Percentiles rank a stretch among this genome's conserved stretches.
These are phyloP conservation scores for Alcedo atthis DNA, from an alignment of 2,797 vertebrate species.

Conservation along the genomic window DNA sequence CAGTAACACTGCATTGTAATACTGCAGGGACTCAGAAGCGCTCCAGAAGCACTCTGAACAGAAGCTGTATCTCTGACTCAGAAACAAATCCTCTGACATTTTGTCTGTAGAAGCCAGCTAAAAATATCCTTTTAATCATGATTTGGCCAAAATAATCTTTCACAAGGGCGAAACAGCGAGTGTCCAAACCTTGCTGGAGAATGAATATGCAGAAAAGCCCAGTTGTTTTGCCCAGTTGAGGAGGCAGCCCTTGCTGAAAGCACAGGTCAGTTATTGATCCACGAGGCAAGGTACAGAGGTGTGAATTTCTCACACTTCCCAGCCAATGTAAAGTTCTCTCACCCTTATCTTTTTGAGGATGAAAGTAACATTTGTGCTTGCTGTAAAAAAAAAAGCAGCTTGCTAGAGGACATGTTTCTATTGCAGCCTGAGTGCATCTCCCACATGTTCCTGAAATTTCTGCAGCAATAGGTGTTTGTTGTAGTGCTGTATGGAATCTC, in stretches of 20 bases:
- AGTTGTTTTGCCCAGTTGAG: neutral
- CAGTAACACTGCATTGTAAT: neutral
- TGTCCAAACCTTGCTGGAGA: neutral
- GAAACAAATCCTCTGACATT: conserved; percentile 49
- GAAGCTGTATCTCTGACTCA: conserved; percentile 32
- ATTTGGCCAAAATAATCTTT: conserved; percentile 23
- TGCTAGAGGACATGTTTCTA: conserved; percentile 22
- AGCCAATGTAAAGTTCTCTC: neutral
- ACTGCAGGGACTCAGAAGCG: neutral
- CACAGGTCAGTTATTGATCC: neutral
- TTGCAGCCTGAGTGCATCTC: neutral
- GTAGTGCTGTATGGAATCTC: neutral
- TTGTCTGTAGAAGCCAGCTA: conserved; percentile 9
- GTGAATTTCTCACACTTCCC: neutral
- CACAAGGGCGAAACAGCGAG: neutral
- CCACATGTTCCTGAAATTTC: conserved; percentile 30
- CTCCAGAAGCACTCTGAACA: neutral
- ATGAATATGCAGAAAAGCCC: neutral
- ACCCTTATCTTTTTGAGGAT: neutral
- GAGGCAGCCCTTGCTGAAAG: neutral
- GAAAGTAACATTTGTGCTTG: neutral
- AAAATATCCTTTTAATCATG: conserved; percentile 39
- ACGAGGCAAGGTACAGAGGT: neutral
- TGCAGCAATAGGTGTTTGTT: neutral
- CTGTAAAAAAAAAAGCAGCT: neutral